Evolutionary conservation across 2,888 invertebrate species (phyloP), one percentile per base, ranked within the genome.

Genomic region (Eurois occulta): DNA sequence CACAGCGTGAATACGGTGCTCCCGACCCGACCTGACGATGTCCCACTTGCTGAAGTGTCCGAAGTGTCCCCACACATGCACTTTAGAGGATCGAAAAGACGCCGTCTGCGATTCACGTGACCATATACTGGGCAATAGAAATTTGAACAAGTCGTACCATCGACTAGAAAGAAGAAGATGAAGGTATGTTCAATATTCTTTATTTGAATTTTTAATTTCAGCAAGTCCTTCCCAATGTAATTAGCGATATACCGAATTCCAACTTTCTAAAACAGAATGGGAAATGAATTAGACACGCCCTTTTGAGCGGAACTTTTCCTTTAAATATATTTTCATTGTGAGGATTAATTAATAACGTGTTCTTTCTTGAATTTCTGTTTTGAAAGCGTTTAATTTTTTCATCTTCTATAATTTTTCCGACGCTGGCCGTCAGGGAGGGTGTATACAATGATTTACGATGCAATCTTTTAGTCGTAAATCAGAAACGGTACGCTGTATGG

Each of bases 381-480:
- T 86, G 84, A 87, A 88, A 86, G 82, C 84, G 87, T 91, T 91
- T 89, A 88, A 90, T 92, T 92, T 92, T 91, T 92, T 89, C 88
- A 91, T 88, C 88, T 85, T 90, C 85, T 90, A 86, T 91, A 92
- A 92, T 92, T 93, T 93, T 93, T 92, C 91, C 91, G 87, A 84
- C 85, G 86, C 86, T 86, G 81, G 88, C 87, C 90, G 92, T 91
- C 92, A 86, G 87, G 75, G 85, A 65, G 84, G 84, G 85, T 81
- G 87, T 89, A 87, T 85, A 88, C 88, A 86, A 89, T 95, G 96
- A 96, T 96, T 96, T 95, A 96, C 93, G 94, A 92, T 81, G 90
- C 92, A 93, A 95, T 95, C 95, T 96, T 95, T 94, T 93, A 91
- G 91, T 92, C 95, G 93, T 96, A 95, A 96, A 96, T 96, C 96